These are phyloP conservation scores for Mythimna pallens DNA, from an alignment of 2,888 invertebrate genomes.

Conservation along the genomic window DNA sequence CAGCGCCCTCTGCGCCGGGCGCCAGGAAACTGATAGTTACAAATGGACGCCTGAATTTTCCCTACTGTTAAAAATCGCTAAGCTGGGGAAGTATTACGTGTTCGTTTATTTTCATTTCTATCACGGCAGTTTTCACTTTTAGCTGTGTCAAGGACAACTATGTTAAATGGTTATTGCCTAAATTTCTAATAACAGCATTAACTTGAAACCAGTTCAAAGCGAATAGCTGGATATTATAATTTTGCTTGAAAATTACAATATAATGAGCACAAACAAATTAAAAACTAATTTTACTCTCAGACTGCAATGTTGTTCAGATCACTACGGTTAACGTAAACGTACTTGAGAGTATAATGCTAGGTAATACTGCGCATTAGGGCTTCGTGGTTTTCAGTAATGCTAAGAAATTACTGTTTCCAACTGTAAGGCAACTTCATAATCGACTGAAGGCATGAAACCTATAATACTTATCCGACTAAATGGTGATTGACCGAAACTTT, in stretches of 20 bases:
- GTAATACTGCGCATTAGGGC: slow-evolving; percentile 26
- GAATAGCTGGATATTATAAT: neutral
- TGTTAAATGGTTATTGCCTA: neutral
- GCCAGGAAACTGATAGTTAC: slow-evolving; percentile 77
- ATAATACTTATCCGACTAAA: neutral
- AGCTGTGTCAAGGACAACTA: neutral
- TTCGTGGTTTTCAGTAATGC: slow-evolving; percentile 29
- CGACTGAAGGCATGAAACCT: slow-evolving; percentile 3
- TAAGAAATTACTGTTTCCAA: slow-evolving; percentile 27
- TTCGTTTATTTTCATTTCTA: slow-evolving; percentile 25
- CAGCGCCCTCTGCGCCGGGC: slow-evolving; percentile 68
- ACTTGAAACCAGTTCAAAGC: neutral
- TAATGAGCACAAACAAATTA: slow-evolving; percentile 30
- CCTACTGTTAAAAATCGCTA: slow-evolving; percentile 70
- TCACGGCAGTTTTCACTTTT: neutral
- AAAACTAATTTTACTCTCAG: slow-evolving; percentile 23
- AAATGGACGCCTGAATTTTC: slow-evolving; percentile 76
- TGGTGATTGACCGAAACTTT: neutral
- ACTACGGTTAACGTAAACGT: slow-evolving; percentile 9
- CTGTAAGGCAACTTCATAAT: slow-evolving; percentile 19
- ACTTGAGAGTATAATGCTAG: slow-evolving; percentile 14
- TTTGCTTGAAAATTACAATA: neutral
- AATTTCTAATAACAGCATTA: neutral
- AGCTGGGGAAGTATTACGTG: slow-evolving; percentile 47
- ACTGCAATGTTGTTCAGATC: slow-evolving; percentile 1